Conservation (phyloP, 2,888 invertebrate genomes). For the Agrochola litura region DNA sequence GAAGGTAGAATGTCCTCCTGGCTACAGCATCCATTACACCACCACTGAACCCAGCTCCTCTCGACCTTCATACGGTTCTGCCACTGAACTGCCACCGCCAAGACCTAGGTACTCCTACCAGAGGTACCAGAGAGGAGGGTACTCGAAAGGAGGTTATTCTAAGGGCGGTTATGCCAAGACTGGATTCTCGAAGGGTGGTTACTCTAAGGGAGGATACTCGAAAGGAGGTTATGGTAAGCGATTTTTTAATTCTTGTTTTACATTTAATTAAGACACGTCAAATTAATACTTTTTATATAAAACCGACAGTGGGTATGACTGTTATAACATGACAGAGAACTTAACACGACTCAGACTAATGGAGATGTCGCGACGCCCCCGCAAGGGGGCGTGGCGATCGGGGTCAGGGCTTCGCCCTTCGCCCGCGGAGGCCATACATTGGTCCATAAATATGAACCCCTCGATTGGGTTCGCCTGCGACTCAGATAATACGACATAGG, state of each 20-base stretch:
- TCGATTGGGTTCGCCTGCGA: too few relatives aligned
- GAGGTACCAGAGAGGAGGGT: slow-evolving; percentile 65
- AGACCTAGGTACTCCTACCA: slow-evolving; percentile 83
- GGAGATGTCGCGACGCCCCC: too few relatives aligned
- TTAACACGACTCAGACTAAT: too few relatives aligned
- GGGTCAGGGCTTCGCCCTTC: too few relatives aligned
- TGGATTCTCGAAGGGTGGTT: slow-evolving; percentile 72
- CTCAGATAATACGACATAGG: too few relatives aligned
- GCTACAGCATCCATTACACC: slow-evolving; percentile 90
- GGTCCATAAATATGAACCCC: too few relatives aligned
- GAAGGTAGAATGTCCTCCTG: slow-evolving; percentile 91
- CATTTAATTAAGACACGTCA: too few relatives aligned
- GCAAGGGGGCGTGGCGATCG: too few relatives aligned
- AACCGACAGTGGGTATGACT: too few relatives aligned
- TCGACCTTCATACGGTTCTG: slow-evolving; percentile 86
- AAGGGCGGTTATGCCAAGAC: slow-evolving; percentile 80
- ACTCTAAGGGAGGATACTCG: slow-evolving; percentile 77
- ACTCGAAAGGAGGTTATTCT: slow-evolving; percentile 75
- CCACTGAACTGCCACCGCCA: slow-evolving; percentile 88
- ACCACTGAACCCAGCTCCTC: slow-evolving; percentile 87
- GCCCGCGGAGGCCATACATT: too few relatives aligned
- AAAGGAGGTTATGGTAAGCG: slow-evolving; percentile 72
- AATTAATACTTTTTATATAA: too few relatives aligned
- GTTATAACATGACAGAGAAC: too few relatives aligned
- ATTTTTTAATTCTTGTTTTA: not conserved